Base-by-base conservation (phyloP, 1,140 invertebrate genomes). In the Neodiprion lecontei region DNA sequence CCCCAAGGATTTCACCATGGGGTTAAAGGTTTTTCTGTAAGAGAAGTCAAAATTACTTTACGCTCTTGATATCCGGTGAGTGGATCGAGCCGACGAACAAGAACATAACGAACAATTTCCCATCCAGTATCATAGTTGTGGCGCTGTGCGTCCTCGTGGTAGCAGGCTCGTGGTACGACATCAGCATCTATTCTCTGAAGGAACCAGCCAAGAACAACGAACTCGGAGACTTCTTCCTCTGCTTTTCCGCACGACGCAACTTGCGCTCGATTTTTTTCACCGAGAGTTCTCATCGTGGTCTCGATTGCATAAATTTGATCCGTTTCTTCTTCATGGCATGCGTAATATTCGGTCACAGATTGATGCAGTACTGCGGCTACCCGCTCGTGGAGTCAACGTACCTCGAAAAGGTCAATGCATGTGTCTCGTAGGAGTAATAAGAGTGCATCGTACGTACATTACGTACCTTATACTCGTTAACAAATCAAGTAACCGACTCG, bases 201-300 rank as follows among this genome's bases (percentile, higher is more conserved):
- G 53, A 61, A 4, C 73, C 73, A 1, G 70, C 68, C 2, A 61
- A 78, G 48, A 67, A 69, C 11, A 67, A 40, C 8, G 76, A 77
- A 7, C 72, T 75, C 7, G 28, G 40, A 8, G 75, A 84, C 61
- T 10, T 83, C 14, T 48, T 87, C 2, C 79, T 84, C 21, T 87
- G 85, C 66, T 86, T 88, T 72, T 88, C 87, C 14, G 82, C 81
- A 1, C 76, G 78, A 53, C 77, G 82, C 11, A 84, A 80, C 76
- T 72, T 78, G 0, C 78, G 76, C 48, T 79, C 73, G 28, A 78
- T 85, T 1, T 78, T 79, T 14, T 71, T 72, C 21, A 69, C 75
- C 0, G 73, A 65, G 1, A 80, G 80, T 48, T 74, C 65, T 8
- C 80, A 84, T 69, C 76, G 76, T 10, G 82, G 82, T 23, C 71